Conservation (phyloP, 2,888 invertebrate species). For the Pandemis cinnamomeana region DNA sequence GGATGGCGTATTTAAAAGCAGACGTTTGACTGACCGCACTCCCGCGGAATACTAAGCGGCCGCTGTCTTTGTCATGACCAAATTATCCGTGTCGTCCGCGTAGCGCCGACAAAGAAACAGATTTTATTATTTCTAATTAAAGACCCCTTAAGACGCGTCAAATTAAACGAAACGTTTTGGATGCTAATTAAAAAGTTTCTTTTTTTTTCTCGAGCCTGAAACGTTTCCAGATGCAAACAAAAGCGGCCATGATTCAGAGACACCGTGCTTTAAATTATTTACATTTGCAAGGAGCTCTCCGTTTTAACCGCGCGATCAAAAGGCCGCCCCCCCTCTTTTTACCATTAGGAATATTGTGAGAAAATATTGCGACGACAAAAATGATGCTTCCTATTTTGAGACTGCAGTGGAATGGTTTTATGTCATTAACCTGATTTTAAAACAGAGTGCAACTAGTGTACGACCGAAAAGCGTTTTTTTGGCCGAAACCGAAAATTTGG, state of each 20-base stretch:
- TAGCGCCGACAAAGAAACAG: constrained; percentile 18
- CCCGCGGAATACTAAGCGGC: constrained; percentile 38
- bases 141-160: constrained; percentile 10
- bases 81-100: constrained; percentile 23
- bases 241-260: constrained; percentile 37
- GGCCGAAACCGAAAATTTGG: too few species aligned
- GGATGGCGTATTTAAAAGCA: constrained; percentile 44
- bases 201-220: constrained; percentile 20
- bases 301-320: constrained; percentile 41
- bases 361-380: constrained; percentile 34
- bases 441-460: neutral
- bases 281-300: constrained; percentile 38
- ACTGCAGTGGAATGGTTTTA: constrained; percentile 27
- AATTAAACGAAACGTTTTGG: constrained; percentile 24
- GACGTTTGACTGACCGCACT: constrained; percentile 40
- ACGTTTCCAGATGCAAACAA: constrained; percentile 36
- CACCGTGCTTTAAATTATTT: constrained; percentile 36
- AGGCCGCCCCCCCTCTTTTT: constrained; percentile 24
- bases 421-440: constrained; percentile 33
- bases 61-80: constrained; percentile 36
- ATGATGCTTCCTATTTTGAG: constrained; percentile 26
- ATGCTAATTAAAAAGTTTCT: constrained; percentile 34
- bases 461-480: too few species aligned
- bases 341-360: constrained; percentile 38
- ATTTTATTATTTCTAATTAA: constrained; percentile 32